These are phyloP conservation scores for Aleiodes testaceus DNA, from an alignment of 2,888 invertebrate genomes.

Conservation along the genomic window DNA sequence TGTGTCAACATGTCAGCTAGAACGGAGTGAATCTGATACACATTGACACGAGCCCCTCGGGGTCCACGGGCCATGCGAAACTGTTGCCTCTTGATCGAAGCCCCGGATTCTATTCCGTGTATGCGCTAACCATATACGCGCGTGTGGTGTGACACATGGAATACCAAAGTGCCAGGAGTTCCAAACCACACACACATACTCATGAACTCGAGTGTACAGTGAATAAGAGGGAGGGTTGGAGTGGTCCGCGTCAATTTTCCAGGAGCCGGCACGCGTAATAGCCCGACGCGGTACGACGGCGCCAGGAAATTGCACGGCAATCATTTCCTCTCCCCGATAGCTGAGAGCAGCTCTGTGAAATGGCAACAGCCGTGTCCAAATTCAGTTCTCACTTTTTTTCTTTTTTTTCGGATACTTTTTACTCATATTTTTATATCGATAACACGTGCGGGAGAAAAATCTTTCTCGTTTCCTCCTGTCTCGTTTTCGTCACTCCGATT, in stretches of 20 bases:
- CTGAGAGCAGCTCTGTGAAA: slow-evolving; percentile 32
- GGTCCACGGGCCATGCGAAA: neutral
- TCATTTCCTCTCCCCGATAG: slow-evolving; percentile 51
- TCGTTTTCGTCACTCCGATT: slow-evolving; percentile 3
- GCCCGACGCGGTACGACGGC: slow-evolving; percentile 48
- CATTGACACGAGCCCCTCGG: slow-evolving; percentile 33
- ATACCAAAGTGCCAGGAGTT: slow-evolving; percentile 25
- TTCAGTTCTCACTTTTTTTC: slow-evolving; percentile 3
- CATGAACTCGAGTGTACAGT: slow-evolving; percentile 26
- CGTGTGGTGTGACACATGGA: slow-evolving; percentile 21
- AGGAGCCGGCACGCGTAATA: slow-evolving; percentile 46
- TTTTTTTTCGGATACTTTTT: slow-evolving; percentile 2
- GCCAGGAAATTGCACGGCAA: slow-evolving; percentile 55
- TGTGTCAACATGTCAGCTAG: slow-evolving; percentile 37
- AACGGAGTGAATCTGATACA: slow-evolving; percentile 23
- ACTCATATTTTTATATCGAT: slow-evolving; percentile 20
- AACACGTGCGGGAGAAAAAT: slow-evolving; percentile 33
- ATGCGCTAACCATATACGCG: neutral
- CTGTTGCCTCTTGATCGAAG: slow-evolving; percentile 24
- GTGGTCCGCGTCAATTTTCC: slow-evolving; percentile 50
- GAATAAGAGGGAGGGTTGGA: slow-evolving; percentile 19
- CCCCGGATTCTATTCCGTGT: slow-evolving; percentile 7
- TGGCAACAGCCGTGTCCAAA: slow-evolving; percentile 40
- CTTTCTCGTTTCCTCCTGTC: slow-evolving; percentile 5
- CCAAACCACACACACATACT: neutral